Evolutionary conservation across 2,113 vertebrate genomes (phyloP).

Genomic region (Neolamprologus tretocephalus): DNA sequence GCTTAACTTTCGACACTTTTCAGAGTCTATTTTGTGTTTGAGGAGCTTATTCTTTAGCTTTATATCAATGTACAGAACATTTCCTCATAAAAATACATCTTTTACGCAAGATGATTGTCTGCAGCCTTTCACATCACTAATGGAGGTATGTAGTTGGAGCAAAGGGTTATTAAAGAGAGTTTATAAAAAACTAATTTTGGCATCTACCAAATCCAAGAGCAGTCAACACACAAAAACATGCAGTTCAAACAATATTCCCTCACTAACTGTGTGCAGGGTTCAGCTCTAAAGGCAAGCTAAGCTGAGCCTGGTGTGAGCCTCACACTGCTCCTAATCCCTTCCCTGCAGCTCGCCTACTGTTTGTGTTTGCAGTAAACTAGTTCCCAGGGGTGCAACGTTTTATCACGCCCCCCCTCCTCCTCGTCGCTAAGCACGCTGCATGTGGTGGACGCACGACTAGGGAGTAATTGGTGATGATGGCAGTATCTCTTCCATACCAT

Average conservation of each 20-base stretch:
- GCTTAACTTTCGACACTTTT: not conserved
- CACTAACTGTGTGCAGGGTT: not conserved
- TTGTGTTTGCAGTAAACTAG: slow-evolving; percentile 18
- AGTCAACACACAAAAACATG: not conserved
- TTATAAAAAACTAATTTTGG: not conserved
- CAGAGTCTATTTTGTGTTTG: not conserved
- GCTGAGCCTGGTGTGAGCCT: not conserved
- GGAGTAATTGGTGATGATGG: not conserved
- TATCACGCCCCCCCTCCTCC: not conserved
- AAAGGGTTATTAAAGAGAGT: not conserved
- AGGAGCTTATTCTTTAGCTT: not conserved
- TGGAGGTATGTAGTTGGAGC: not conserved
- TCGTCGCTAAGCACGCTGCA: not conserved
- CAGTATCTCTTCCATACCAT: not conserved
- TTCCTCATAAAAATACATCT: not conserved
- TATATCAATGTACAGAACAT: not conserved
- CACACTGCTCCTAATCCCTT: slow-evolving; percentile 32
- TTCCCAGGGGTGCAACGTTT: slow-evolving; percentile 24
- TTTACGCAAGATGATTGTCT: not conserved
- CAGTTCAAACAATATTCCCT: not conserved
- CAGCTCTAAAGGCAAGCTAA: not conserved
- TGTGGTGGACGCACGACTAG: not conserved
- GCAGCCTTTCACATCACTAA: not conserved
- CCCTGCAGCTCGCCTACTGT: slow-evolving; percentile 10
- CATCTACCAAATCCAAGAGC: not conserved